phyloP scores from a whole-genome alignment of 2,113 vertebrate genomes.

The Phaethornis superciliosus region DNA sequence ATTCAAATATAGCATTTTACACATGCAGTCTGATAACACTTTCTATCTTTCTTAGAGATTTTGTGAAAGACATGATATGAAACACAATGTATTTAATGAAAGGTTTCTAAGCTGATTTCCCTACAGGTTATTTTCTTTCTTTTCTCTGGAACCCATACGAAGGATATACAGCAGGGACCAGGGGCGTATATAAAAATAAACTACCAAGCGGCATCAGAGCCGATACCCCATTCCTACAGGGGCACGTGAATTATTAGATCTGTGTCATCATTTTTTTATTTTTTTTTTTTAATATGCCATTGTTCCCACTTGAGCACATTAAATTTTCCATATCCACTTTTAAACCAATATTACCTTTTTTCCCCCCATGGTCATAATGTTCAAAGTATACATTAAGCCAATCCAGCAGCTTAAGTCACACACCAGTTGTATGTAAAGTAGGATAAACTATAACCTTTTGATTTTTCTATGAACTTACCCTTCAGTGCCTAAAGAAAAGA shows the following conservation, averaged over 20 bases:
- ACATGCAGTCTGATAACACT: slow-evolving; percentile 76
- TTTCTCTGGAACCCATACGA: slow-evolving; percentile 81
- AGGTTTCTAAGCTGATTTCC: slow-evolving; percentile 83
- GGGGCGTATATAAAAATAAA: slow-evolving; percentile 84
- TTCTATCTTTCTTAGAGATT: slow-evolving; percentile 78
- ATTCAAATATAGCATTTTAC: slow-evolving; percentile 81
- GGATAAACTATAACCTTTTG: slow-evolving; percentile 72
- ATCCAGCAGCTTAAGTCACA: slow-evolving; percentile 75
- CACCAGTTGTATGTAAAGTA: slow-evolving; percentile 74
- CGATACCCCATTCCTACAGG: slow-evolving; percentile 80
- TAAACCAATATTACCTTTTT: slow-evolving; percentile 80
- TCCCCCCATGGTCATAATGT: slow-evolving; percentile 75
- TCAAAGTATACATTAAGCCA: slow-evolving; percentile 77
- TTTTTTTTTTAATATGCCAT: slow-evolving; percentile 84
- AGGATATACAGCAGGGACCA: slow-evolving; percentile 79
- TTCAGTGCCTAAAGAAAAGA: slow-evolving; percentile 29
- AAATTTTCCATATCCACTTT: slow-evolving; percentile 82
- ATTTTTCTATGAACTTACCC: slow-evolving; percentile 62
- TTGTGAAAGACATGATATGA: slow-evolving; percentile 79
- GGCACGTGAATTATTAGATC: slow-evolving; percentile 85
- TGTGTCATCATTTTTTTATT: slow-evolving; percentile 79
- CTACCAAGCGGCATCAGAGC: slow-evolving; percentile 77
- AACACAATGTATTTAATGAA: slow-evolving; percentile 85
- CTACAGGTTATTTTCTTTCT: slow-evolving; percentile 83
- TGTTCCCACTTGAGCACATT: slow-evolving; percentile 81